Evolutionary conservation across 2,888 invertebrate species (phyloP).

Genomic region (Melikaiella ostensackeni): DNA sequence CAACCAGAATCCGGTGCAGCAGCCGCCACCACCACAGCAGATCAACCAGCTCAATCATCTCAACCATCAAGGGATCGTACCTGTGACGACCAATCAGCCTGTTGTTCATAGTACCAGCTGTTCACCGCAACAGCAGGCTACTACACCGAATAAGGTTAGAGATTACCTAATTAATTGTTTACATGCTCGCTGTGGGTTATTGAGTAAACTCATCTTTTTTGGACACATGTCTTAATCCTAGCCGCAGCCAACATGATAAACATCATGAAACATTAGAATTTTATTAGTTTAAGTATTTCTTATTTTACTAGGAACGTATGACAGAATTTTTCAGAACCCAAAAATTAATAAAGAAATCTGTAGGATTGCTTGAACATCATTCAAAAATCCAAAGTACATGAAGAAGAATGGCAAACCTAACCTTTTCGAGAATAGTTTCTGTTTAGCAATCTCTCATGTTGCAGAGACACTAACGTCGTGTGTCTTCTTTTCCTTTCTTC

Average conservation of each 20-base stretch:
- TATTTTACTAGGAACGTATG: no score
- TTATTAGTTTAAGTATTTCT: neutral
- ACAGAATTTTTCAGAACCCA: no score
- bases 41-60: constrained; percentile 73
- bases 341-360: no score
- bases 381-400: no score
- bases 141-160: constrained; percentile 74
- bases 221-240: neutral
- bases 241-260: neutral
- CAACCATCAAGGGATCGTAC: constrained; percentile 73
- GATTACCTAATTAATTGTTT: neutral
- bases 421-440: neutral
- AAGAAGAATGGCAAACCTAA: neutral
- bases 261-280: neutral
- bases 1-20: constrained; percentile 67
- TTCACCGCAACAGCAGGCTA: constrained; percentile 75
- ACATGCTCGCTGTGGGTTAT: neutral
- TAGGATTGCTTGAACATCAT: no score
- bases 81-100: constrained; percentile 69
- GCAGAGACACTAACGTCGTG: neutral
- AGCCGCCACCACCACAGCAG: constrained; percentile 63
- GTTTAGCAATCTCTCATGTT: neutral
- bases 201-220: neutral
- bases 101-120: constrained; percentile 74
- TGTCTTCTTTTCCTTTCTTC: constrained; percentile 37